These are phyloP conservation scores for Microplitis mediator DNA, from an alignment of 1,140 invertebrate species.

Conservation along the genomic window DNA sequence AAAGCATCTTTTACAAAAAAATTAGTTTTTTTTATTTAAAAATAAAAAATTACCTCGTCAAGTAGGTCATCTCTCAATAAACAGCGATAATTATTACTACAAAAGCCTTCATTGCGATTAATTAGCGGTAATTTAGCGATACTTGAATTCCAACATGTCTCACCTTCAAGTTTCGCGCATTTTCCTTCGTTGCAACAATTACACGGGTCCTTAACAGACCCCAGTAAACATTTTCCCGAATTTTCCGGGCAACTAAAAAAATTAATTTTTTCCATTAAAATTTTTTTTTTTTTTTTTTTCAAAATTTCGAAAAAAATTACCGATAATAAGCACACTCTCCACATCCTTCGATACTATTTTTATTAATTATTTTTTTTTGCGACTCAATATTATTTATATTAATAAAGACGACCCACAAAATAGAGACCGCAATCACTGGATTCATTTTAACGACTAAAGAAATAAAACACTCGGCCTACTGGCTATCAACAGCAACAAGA, in stretches of 20 bases:
- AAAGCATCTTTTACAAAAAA: not conserved
- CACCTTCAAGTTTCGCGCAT: slow-evolving; percentile 64
- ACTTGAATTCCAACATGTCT: slow-evolving; percentile 64
- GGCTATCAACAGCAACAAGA: too few relatives aligned
- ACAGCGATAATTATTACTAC: slow-evolving; percentile 50
- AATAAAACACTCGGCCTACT: not conserved
- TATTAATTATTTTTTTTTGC: too few relatives aligned
- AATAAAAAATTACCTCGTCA: slow-evolving; percentile 39
- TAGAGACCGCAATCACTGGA: not conserved
- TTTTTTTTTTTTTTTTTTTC: not conserved
- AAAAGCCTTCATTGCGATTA: slow-evolving; percentile 47
- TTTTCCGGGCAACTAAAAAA: slow-evolving; percentile 46
- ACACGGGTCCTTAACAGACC: slow-evolving; percentile 63
- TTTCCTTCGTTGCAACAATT: slow-evolving; percentile 63
- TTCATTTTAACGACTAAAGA: slow-evolving; percentile 6
- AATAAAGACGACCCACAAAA: not conserved
- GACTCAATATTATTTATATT: too few relatives aligned
- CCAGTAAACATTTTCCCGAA: slow-evolving; percentile 54
- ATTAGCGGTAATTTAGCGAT: slow-evolving; percentile 42
- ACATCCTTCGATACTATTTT: not conserved
- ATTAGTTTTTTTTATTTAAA: not conserved
- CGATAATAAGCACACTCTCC: slow-evolving; percentile 22
- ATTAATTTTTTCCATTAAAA: slow-evolving; percentile 13
- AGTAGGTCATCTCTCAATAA: slow-evolving; percentile 48
- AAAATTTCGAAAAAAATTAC: not conserved